phyloP scores from a whole-genome alignment of 2,113 vertebrate species.

The Actinemys pallida region DNA sequence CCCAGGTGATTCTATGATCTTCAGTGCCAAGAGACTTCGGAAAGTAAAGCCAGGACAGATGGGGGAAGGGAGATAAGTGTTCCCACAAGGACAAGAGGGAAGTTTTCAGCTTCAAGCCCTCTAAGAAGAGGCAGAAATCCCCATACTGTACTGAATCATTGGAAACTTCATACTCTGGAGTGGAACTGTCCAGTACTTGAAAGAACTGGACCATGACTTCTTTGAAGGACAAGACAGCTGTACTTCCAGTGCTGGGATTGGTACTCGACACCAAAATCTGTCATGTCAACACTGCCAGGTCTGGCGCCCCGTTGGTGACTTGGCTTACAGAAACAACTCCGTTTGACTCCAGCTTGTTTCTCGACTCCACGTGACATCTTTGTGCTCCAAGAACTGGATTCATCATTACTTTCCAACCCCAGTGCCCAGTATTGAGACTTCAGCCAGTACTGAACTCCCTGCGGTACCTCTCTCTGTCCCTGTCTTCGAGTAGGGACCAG shows the following conservation, averaged over 20 bases:
- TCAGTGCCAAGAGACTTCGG: neutral
- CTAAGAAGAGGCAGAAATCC: neutral
- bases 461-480: neutral
- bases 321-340: neutral
- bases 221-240: neutral
- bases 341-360: neutral
- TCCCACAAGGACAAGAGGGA: neutral
- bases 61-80: neutral
- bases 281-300: neutral
- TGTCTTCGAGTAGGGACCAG: neutral
- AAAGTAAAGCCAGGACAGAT: neutral
- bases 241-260: neutral
- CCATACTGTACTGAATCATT: neutral
- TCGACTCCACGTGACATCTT: neutral
- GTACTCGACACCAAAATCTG: neutral
- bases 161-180: neutral
- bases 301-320: neutral
- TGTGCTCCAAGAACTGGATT: neutral
- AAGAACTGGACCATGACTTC: too few species aligned
- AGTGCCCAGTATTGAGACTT: neutral
- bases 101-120: neutral
- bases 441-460: neutral
- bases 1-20: neutral
- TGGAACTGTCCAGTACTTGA: too few species aligned
- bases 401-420: neutral